phyloP scores from a whole-genome alignment of 2,888 invertebrate species.

The Stratiomys singularior region DNA sequence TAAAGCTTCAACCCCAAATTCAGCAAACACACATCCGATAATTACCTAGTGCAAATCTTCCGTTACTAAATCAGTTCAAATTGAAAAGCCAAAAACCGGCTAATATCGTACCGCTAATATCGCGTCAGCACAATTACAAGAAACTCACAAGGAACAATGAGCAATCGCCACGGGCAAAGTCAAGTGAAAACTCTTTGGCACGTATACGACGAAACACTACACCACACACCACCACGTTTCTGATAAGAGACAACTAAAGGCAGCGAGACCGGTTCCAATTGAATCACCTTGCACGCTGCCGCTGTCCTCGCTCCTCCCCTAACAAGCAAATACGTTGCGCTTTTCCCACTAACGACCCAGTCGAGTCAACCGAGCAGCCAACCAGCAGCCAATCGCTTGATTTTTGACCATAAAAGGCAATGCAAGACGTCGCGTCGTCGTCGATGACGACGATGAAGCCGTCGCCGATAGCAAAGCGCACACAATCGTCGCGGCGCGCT shows the following conservation, averaged over 20 bases:
- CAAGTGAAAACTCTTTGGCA: too few relatives aligned
- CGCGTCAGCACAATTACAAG: neutral
- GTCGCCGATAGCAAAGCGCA: neutral
- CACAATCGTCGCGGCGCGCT: neutral
- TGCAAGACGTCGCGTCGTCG: slow-evolving; percentile 14
- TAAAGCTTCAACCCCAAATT: too few relatives aligned
- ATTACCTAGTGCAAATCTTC: neutral
- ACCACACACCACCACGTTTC: too few relatives aligned
- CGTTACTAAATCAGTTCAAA: neutral
- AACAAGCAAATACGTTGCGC: too few relatives aligned
- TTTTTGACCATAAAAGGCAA: slow-evolving; percentile 52
- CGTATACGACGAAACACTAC: too few relatives aligned
- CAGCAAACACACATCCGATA: neutral
- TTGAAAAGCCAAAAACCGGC: neutral
- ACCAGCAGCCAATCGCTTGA: slow-evolving; percentile 36
- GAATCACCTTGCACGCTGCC: neutral
- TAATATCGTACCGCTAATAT: neutral
- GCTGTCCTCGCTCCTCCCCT: neutral
- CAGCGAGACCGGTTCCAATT: slow-evolving; percentile 11
- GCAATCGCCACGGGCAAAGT: neutral
- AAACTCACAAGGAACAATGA: neutral
- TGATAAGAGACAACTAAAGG: neutral
- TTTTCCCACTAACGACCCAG: neutral
- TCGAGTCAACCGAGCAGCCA: neutral
- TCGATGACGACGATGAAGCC: neutral